Percentiles rank a stretch among this genome's conserved stretches.
Conservation (phyloP, 2,797 vertebrate species). For the Trachops cirrhosus region DNA sequence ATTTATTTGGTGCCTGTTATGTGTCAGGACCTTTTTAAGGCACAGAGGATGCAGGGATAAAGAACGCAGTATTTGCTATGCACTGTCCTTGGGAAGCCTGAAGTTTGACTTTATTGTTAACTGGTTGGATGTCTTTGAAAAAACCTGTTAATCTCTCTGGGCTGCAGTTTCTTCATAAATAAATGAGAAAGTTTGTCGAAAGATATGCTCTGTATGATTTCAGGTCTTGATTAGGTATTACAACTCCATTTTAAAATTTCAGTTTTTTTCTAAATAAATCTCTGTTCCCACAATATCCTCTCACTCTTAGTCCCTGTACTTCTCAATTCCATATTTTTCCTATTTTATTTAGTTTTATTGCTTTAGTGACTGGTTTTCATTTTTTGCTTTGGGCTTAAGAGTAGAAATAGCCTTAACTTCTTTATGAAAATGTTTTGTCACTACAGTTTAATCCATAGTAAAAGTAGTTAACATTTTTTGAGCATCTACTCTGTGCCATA, state of each 20-base stretch:
- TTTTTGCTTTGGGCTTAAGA: neutral
- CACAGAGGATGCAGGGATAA: neutral
- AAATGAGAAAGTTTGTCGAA: neutral
- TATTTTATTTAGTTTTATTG: neutral
- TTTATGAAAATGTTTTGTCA: neutral
- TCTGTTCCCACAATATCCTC: neutral
- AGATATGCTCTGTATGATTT: neutral
- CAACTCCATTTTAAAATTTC: neutral
- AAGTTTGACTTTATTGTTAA: neutral
- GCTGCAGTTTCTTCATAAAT: neutral
- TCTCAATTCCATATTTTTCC: neutral
- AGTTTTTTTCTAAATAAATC: neutral
- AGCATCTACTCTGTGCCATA: neutral
- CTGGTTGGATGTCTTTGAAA: neutral
- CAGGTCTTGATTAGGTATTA: neutral
- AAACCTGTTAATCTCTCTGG: neutral
- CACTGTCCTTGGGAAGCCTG: neutral
- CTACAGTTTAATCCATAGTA: neutral
- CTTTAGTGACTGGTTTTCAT: neutral
- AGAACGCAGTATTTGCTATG: neutral
- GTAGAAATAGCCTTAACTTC: neutral
- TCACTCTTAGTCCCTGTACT: neutral
- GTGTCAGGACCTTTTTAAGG: neutral
- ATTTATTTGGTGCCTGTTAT: neutral
- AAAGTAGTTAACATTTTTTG: neutral